Conservation (phyloP, 2,797 vertebrate species). For the Molossus alvarezi region DNA sequence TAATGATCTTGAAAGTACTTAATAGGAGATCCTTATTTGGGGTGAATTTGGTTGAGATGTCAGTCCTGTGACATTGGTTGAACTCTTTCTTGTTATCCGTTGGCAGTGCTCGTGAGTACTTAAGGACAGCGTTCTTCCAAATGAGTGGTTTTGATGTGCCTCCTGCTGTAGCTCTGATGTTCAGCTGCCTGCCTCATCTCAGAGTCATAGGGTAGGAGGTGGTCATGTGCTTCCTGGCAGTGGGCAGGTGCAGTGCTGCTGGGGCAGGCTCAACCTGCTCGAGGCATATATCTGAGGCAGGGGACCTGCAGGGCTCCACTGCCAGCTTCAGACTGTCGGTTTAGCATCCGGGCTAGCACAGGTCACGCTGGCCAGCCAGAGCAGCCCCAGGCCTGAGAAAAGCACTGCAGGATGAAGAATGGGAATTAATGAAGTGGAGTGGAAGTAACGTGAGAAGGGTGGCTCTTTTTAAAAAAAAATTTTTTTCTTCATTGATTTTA, state of each 20-base stretch:
- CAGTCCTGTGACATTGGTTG: neutral
- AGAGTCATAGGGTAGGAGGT: neutral
- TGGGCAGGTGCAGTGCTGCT: neutral
- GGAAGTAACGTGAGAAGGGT: neutral
- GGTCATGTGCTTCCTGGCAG: neutral
- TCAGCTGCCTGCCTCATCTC: conserved; percentile 24
- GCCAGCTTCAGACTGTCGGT: conserved; percentile 61
- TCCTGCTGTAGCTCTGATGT: neutral
- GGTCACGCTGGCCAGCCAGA: conserved; percentile 76
- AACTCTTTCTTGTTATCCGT: neutral
- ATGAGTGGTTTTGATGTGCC: neutral
- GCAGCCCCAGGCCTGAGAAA: conserved; percentile 77
- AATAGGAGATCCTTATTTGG: conserved; percentile 15
- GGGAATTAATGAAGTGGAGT: neutral
- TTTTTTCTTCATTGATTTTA: no score
- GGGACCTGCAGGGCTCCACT: conserved; percentile 35
- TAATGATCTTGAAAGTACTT: conserved; percentile 53
- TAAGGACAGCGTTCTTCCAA: conserved; percentile 18
- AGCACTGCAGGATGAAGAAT: conserved; percentile 64
- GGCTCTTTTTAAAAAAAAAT: neutral
- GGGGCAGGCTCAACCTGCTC: neutral
- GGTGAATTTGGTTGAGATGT: neutral
- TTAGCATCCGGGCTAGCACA: conserved; percentile 60
- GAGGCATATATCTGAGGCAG: neutral
- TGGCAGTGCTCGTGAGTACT: neutral